A percentile compares a stretch with the other conserved stretches of the same genome.
Conservation (phyloP, 2,113 vertebrate species). For the Pollachius pollachius region DNA sequence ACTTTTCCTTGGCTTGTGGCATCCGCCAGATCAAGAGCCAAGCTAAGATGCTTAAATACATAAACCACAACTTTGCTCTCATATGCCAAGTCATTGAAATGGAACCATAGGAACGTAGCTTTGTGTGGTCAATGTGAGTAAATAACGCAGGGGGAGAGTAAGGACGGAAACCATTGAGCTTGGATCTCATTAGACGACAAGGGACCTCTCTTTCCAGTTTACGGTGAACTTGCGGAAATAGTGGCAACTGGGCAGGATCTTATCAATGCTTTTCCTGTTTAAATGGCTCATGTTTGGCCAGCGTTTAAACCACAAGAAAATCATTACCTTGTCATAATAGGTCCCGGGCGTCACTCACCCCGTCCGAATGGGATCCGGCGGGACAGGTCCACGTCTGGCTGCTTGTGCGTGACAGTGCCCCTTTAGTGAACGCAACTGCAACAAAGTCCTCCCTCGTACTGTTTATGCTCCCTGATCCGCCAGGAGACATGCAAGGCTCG, state of each 20-base stretch:
- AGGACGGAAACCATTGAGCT: neutral
- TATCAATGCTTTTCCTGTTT: conserved; percentile 10
- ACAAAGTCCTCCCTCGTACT: conserved; percentile 67
- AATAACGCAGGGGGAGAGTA: conserved; percentile 9
- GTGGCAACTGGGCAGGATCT: conserved; percentile 19
- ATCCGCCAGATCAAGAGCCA: neutral
- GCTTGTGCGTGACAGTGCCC: conserved; percentile 70
- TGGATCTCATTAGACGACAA: neutral
- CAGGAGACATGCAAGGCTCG: conserved; percentile 68
- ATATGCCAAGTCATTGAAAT: neutral
- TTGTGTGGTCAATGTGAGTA: conserved; percentile 1
- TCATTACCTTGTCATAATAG: conserved; percentile 28
- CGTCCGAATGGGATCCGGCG: conserved; percentile 46
- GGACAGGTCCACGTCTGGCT: conserved; percentile 52
- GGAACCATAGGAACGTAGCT: neutral
- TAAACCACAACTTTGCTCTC: neutral
- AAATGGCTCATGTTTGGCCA: conserved; percentile 26
- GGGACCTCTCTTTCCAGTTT: neutral
- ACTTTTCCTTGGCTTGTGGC: conserved; percentile 9
- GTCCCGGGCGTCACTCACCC: conserved; percentile 36
- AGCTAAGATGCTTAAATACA: neutral
- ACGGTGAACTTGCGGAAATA: conserved; percentile 12
- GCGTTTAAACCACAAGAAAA: conserved; percentile 14
- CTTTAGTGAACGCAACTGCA: conserved; percentile 66
- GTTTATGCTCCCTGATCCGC: conserved; percentile 72